These are phyloP conservation scores for Lithodes maja DNA, from an alignment of 2,888 invertebrate species.

Conservation along the genomic window DNA sequence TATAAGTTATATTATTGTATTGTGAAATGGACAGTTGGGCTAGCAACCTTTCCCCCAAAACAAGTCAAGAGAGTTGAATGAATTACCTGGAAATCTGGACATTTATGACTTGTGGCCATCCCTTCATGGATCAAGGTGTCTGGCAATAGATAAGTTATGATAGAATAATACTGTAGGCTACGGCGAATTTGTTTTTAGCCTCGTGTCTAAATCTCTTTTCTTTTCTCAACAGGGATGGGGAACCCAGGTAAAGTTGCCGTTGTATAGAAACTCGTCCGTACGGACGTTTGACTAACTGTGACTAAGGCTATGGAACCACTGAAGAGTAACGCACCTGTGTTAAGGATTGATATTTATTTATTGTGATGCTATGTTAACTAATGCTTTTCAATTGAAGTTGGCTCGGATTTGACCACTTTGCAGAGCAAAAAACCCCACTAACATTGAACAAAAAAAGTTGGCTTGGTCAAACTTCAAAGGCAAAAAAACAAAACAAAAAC, in stretches of 20 bases:
- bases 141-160: too few species aligned
- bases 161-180: neutral
- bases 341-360: constrained; percentile 8
- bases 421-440: too few species aligned
- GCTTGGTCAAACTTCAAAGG: too few species aligned
- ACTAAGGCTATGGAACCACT: constrained; percentile 4
- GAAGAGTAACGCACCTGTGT: constrained; percentile 4
- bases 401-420: neutral
- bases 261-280: constrained; percentile 17
- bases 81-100: too few species aligned
- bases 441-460: too few species aligned
- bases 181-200: neutral
- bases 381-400: neutral
- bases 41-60: too few species aligned
- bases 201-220: constrained; percentile 28
- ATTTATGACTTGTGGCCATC: too few species aligned
- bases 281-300: neutral
- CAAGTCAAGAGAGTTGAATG: too few species aligned
- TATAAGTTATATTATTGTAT: too few species aligned
- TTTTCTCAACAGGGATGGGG: constrained; percentile 57
- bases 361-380: neutral
- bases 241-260: constrained; percentile 46
- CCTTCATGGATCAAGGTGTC: too few species aligned
- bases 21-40: too few species aligned
- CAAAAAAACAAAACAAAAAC: too few species aligned